phyloP scores from a whole-genome alignment of 2,113 vertebrate genomes.

The Trematomus loennbergii region DNA sequence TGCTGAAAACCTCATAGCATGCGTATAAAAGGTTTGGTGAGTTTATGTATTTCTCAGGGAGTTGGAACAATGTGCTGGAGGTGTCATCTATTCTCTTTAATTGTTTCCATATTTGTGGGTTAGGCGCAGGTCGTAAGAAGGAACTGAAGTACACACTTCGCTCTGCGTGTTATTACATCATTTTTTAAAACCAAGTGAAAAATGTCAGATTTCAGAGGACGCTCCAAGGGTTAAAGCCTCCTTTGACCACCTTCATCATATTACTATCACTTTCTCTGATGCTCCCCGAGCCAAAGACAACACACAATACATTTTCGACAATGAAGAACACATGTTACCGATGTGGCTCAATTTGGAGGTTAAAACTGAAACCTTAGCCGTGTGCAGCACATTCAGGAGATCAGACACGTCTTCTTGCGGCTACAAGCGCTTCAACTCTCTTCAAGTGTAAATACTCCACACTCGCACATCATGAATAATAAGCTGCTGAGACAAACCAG shows the following conservation, averaged over 20 bases:
- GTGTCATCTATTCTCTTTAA: constrained; percentile 60
- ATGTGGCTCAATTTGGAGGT: constrained; percentile 69
- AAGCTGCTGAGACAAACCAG: constrained; percentile 72
- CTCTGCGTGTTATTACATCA: constrained; percentile 60
- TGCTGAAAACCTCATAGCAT: constrained; percentile 33
- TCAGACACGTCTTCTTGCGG: constrained; percentile 63
- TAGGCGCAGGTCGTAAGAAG: constrained; percentile 53
- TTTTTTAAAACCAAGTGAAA: constrained; percentile 62
- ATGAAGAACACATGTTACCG: constrained; percentile 78
- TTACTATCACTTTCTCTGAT: constrained; percentile 73
- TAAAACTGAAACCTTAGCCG: constrained; percentile 73
- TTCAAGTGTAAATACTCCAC: constrained; percentile 53
- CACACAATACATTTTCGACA: constrained; percentile 64
- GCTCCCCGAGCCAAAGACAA: constrained; percentile 74
- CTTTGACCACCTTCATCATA: constrained; percentile 76
- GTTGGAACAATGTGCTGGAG: constrained; percentile 54
- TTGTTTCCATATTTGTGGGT: constrained; percentile 66
- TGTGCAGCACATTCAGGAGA: constrained; percentile 54
- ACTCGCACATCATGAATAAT: constrained; percentile 54
- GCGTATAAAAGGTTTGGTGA: constrained; percentile 33
- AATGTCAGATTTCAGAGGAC: constrained; percentile 61
- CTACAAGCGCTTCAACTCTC: constrained; percentile 48
- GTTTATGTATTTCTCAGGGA: constrained; percentile 50
- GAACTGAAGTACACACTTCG: constrained; percentile 31
- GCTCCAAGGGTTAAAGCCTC: constrained; percentile 54